Percentiles rank a stretch among this genome's conserved stretches.
Conservation (phyloP, 2,113 vertebrate genomes). For the Chascanopsetta lugubris region DNA sequence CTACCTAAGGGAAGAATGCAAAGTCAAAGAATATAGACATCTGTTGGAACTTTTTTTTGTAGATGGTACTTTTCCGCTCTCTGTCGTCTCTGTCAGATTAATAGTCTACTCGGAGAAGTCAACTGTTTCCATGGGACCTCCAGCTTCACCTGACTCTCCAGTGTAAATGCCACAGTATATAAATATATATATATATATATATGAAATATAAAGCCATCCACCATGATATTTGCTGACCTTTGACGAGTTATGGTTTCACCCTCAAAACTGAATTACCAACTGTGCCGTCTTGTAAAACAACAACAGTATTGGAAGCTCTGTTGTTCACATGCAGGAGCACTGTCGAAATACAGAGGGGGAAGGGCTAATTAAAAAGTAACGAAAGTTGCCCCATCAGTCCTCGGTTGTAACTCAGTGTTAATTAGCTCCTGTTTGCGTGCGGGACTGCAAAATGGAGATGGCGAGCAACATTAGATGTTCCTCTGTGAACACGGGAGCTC, state of each 20-base stretch:
- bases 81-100: not conserved
- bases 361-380: slow-evolving; percentile 7
- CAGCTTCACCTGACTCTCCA: not conserved
- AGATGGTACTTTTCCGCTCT: not conserved
- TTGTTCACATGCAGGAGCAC: slow-evolving; percentile 1
- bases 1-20: too few relatives aligned
- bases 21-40: too few relatives aligned
- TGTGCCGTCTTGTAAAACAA: not conserved
- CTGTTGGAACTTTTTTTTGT: too few relatives aligned
- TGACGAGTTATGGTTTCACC: not conserved
- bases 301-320: not conserved
- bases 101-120: not conserved
- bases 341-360: not conserved
- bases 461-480: too few relatives aligned
- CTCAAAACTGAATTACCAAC: not conserved
- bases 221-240: not conserved
- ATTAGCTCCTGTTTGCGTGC: not conserved
- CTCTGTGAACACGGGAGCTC: too few relatives aligned
- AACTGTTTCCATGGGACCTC: not conserved
- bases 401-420: not conserved
- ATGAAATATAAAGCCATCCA: too few relatives aligned
- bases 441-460: not conserved
- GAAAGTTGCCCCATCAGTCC: too few relatives aligned
- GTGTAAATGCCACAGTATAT: not conserved
- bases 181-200: too few relatives aligned